Evolutionary conservation across 2,113 vertebrate species (phyloP).

Genomic region (Atrichornis clamosus): DNA sequence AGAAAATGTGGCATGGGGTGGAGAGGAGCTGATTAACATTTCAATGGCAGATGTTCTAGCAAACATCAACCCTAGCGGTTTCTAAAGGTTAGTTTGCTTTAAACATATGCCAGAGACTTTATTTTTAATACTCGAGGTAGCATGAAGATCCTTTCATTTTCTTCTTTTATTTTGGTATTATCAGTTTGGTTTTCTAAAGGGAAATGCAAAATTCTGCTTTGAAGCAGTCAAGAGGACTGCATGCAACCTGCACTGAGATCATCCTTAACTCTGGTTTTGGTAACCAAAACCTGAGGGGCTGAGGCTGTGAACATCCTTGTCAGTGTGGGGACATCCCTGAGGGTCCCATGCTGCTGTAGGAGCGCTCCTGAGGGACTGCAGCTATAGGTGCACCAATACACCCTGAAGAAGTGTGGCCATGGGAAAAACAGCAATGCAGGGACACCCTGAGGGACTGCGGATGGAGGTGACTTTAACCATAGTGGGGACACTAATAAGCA

Average conservation of each 20-base stretch:
- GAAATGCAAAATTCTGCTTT: neutral
- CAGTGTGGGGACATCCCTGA: neutral
- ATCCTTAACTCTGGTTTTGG: neutral
- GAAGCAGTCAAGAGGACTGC: neutral
- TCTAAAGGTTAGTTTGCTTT: neutral
- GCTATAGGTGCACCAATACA: neutral
- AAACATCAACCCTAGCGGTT: neutral
- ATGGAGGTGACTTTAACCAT: neutral
- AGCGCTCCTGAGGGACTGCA: neutral
- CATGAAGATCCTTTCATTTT: neutral
- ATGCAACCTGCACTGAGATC: neutral
- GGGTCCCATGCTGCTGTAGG: no score
- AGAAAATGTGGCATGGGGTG: neutral
- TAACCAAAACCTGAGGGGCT: neutral
- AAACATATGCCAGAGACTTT: neutral
- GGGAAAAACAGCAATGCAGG: neutral
- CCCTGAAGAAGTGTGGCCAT: neutral
- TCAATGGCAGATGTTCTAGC: neutral
- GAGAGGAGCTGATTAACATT: neutral
- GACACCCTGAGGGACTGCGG: neutral
- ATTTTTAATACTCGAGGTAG: neutral
- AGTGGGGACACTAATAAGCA: neutral
- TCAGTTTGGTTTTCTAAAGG: neutral
- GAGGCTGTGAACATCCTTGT: accelerated
- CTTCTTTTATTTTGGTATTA: neutral